These are phyloP conservation scores for Ptychoptera albimana DNA, from an alignment of 2,888 invertebrate genomes.

Conservation along the genomic window DNA sequence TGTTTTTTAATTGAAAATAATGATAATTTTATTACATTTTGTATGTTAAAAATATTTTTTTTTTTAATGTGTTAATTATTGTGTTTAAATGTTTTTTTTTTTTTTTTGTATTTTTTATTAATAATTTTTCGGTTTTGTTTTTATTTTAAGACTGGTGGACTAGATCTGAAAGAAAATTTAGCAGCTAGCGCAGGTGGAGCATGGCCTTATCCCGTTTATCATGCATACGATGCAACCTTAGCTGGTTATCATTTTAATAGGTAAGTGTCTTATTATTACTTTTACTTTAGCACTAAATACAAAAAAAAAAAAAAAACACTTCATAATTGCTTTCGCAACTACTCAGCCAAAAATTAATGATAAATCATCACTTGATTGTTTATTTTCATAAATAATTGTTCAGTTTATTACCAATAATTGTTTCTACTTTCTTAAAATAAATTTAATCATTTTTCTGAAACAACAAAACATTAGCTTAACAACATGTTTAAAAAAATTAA, in stretches of 20 bases:
- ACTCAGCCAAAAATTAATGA: too few relatives aligned
- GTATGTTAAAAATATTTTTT: background rate
- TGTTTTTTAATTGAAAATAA: background rate
- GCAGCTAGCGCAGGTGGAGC: constrained; percentile 58
- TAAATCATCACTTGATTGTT: too few relatives aligned
- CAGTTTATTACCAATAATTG: too few relatives aligned
- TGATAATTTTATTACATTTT: background rate
- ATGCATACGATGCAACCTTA: constrained; percentile 86
- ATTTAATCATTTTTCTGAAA: too few relatives aligned
- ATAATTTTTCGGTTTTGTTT: constrained; percentile 14
- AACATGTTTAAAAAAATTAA: too few relatives aligned
- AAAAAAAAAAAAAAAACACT: too few relatives aligned
- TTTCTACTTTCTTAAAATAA: too few relatives aligned
- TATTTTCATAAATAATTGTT: too few relatives aligned
- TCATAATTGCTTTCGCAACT: too few relatives aligned
- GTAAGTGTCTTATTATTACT: constrained; percentile 43
- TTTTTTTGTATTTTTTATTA: constrained; percentile 6
- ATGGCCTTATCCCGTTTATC: constrained; percentile 87
- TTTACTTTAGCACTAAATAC: too few relatives aligned
- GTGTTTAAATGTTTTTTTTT: constrained; percentile 1
- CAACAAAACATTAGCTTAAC: too few relatives aligned
- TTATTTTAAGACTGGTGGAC: constrained; percentile 56
- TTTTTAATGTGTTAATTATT: background rate
- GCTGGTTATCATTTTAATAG: constrained; percentile 90
- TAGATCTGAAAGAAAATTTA: constrained; percentile 79